A percentile compares a stretch with the other conserved stretches of the same genome.
These are phyloP conservation scores for Nannobrachium achirus DNA, from an alignment of 2,113 vertebrate species.

Conservation along the genomic window DNA sequence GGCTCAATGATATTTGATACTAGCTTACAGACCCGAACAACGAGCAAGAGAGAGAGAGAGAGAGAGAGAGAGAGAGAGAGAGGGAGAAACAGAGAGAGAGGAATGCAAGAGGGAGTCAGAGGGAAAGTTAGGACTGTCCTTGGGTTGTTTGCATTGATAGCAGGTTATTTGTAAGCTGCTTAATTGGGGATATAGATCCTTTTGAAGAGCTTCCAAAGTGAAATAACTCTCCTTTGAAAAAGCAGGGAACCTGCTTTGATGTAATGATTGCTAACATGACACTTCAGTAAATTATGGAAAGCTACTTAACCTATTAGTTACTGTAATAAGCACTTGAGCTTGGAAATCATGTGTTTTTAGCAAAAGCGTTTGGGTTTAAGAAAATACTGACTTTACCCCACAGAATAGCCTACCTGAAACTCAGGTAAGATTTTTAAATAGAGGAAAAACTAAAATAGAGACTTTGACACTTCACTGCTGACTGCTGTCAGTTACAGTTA, in stretches of 20 bases:
- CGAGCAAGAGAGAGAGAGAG: background rate
- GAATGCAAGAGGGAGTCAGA: background rate
- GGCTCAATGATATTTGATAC: slow-evolving; percentile 74
- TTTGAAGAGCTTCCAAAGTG: background rate
- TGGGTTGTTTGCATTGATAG: slow-evolving; percentile 28
- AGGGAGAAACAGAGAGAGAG: background rate
- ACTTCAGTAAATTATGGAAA: no score
- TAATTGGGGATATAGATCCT: background rate
- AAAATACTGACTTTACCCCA: no score
- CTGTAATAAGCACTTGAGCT: no score
- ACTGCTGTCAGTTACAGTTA: slow-evolving; percentile 38
- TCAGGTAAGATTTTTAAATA: no score
- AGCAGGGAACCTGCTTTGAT: background rate
- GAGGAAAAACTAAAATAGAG: slow-evolving; percentile 3
- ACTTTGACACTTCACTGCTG: slow-evolving; percentile 23
- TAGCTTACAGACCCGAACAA: slow-evolving; percentile 58
- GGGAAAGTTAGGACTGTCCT: slow-evolving; percentile 57
- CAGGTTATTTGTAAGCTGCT: slow-evolving; percentile 35
- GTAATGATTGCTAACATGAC: no score
- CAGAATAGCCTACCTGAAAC: no score
- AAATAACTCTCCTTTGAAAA: background rate
- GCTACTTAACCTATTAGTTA: no score
- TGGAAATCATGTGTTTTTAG: no score
- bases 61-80: background rate
- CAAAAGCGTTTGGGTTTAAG: no score